Conservation (phyloP, 1,140 invertebrate genomes). For the Drosophila littoralis region DNA sequence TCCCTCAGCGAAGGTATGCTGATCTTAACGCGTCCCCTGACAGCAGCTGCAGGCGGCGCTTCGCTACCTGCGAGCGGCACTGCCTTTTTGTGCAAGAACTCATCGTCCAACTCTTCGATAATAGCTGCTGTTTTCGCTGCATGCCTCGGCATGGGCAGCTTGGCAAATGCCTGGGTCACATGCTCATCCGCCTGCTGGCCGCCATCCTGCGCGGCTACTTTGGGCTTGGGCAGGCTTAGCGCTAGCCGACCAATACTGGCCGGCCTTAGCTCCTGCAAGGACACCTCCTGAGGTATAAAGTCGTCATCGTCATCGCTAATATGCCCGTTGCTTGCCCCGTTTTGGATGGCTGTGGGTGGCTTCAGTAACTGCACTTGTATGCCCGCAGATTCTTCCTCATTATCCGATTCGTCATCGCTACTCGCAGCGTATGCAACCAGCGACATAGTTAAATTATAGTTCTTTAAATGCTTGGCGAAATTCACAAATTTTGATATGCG, state of each 20-base stretch:
- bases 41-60: constrained; percentile 48
- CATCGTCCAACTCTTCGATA: constrained; percentile 86
- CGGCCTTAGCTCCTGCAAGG: constrained; percentile 48
- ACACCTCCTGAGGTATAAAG: constrained; percentile 63
- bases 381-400: constrained; percentile 35
- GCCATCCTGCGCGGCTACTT: constrained; percentile 27
- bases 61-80: constrained; percentile 28
- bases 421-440: constrained; percentile 80
- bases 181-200: constrained; percentile 33
- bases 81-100: constrained; percentile 87
- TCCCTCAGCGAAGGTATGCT: constrained; percentile 84
- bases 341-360: constrained; percentile 3
- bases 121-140: neutral
- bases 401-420: constrained; percentile 73
- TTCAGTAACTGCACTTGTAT: constrained; percentile 42
- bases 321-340: constrained; percentile 45
- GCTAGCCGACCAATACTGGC: constrained; percentile 11
- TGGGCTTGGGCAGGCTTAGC: constrained; percentile 65
- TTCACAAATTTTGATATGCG: neutral
- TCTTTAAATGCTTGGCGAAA: neutral
- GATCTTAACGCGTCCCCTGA: constrained; percentile 77
- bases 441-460: constrained; percentile 54
- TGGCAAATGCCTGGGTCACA: constrained; percentile 60
- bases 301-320: constrained; percentile 80
- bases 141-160: constrained; percentile 63